These are phyloP conservation scores for Rhopalosiphum nymphaeae DNA, from an alignment of 2,888 invertebrate genomes.

Conservation along the genomic window DNA sequence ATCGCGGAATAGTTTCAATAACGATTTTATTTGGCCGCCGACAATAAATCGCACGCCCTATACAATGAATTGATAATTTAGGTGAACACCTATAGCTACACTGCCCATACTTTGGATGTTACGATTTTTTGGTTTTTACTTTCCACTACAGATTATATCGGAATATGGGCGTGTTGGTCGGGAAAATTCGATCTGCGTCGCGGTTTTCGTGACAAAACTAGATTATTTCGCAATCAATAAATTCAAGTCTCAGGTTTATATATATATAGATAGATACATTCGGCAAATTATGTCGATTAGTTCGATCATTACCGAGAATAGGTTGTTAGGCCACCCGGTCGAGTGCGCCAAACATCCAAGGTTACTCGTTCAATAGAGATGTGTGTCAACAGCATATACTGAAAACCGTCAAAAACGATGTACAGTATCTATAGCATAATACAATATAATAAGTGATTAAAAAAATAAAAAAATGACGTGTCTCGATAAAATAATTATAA, in stretches of 20 bases:
- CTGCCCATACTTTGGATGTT: not conserved
- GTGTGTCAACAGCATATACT: not conserved
- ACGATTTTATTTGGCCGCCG: no score
- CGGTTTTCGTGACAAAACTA: not conserved
- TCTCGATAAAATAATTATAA: not conserved
- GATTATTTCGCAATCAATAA: constrained; percentile 1
- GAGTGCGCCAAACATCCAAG: not conserved
- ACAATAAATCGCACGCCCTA: not conserved
- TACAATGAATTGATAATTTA: not conserved
- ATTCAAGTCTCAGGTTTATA: not conserved
- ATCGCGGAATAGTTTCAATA: no score
- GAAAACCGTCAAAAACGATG: not conserved
- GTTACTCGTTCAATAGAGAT: not conserved
- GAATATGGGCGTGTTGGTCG: not conserved
- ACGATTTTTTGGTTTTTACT: not conserved
- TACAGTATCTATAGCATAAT: not conserved
- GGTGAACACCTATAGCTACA: not conserved
- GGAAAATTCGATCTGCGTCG: not conserved
- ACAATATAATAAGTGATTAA: not conserved
- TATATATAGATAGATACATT: not conserved
- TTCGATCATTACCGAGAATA: not conserved
- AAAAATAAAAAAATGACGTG: not conserved
- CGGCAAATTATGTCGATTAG: not conserved
- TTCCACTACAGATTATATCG: no score
- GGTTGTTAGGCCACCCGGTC: not conserved